These are phyloP conservation scores for Oscheius sp. DNA, from an alignment of 2,888 invertebrate genomes.

Conservation along the genomic window DNA sequence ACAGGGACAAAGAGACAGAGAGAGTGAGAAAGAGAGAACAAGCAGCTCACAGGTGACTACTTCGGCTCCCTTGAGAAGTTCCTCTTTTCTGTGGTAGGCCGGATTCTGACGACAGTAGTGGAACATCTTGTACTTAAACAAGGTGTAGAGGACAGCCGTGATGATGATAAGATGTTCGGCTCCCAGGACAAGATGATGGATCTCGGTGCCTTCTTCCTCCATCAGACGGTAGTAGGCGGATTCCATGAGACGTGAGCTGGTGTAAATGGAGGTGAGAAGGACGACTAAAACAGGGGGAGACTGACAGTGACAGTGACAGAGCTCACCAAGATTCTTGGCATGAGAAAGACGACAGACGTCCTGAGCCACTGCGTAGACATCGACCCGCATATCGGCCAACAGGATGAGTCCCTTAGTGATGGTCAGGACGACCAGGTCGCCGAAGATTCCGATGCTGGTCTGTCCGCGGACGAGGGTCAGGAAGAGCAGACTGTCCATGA, in stretches of 20 bases:
- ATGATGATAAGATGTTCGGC: background rate
- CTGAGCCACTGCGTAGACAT: background rate
- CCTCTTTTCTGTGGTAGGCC: conserved; percentile 7
- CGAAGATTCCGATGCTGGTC: background rate
- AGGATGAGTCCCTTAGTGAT: background rate
- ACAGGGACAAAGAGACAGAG: background rate
- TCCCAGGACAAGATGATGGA: conserved; percentile 9
- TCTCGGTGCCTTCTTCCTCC: too few species aligned
- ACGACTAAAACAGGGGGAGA: background rate
- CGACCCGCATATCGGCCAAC: background rate
- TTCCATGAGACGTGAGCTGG: background rate
- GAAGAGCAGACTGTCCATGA: conserved; percentile 5
- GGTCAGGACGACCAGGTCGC: background rate
- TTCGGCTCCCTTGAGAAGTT: conserved; percentile 16
- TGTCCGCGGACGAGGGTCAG: conserved; percentile 8
- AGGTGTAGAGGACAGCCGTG: background rate
- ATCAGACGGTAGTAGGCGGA: background rate
- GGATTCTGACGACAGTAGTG: conserved; percentile 6
- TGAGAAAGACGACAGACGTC: background rate
- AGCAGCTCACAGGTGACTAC: background rate
- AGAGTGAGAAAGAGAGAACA: background rate
- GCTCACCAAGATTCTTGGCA: background rate
- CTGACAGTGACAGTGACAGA: background rate
- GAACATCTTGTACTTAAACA: background rate
- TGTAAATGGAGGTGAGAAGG: background rate